Percentiles rank a stretch among this genome's conserved stretches.
Evolutionary conservation across 2,113 vertebrate genomes (phyloP).

Genomic region (Talpa occidentalis): DNA sequence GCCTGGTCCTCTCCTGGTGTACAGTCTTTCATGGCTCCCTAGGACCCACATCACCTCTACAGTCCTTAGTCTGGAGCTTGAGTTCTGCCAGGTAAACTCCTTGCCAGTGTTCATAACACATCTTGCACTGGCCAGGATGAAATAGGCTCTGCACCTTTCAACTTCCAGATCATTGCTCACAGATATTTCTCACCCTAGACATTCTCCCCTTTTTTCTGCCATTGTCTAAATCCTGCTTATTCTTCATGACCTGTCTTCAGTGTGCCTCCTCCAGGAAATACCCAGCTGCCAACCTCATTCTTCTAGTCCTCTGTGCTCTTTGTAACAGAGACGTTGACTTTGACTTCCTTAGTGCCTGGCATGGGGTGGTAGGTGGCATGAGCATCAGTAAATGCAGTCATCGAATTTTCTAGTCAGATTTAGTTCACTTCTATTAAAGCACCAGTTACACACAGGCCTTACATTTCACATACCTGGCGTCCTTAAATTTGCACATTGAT

Average conservation of each 20-base stretch:
- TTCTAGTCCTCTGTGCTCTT: background rate
- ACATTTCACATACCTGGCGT: background rate
- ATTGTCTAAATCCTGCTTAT: background rate
- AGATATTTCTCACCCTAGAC: background rate
- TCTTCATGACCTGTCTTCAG: background rate
- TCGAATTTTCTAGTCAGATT: background rate
- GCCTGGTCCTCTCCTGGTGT: background rate
- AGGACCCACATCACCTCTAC: background rate
- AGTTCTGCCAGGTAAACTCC: background rate
- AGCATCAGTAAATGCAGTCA: background rate
- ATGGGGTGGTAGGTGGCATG: accelerated
- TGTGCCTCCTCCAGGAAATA: background rate
- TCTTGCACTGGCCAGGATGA: background rate
- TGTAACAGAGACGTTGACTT: background rate
- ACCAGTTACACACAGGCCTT: background rate
- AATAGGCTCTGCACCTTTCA: background rate
- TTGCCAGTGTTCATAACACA: background rate
- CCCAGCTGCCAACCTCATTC: background rate
- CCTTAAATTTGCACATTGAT: background rate
- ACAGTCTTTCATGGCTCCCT: background rate
- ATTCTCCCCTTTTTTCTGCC: background rate
- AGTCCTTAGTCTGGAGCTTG: background rate
- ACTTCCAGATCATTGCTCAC: background rate
- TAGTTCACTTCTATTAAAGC: background rate
- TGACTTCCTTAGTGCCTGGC: background rate